phyloP scores from a whole-genome alignment of 2,888 invertebrate genomes.

The Sceliomorpha sp. region DNA sequence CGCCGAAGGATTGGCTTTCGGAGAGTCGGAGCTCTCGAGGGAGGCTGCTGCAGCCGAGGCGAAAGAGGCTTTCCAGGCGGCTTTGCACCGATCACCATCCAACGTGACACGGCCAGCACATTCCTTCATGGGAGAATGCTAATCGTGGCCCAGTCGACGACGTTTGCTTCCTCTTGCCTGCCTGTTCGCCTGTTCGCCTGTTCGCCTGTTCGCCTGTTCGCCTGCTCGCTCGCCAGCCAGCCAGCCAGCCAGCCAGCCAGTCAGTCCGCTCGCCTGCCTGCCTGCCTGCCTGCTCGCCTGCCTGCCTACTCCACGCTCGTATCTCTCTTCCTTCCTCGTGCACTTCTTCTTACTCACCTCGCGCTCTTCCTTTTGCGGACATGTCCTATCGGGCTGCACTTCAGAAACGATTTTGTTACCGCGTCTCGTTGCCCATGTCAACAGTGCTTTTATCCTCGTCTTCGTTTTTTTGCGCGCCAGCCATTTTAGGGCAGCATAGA shows the following conservation, averaged over 20 bases:
- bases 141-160: slow-evolving; percentile 70
- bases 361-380: slow-evolving; percentile 24
- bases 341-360: neutral
- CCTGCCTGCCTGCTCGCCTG: too few relatives aligned
- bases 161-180: slow-evolving; percentile 63
- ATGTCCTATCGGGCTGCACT: slow-evolving; percentile 33
- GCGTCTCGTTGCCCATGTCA: slow-evolving; percentile 46
- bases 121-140: slow-evolving; percentile 75
- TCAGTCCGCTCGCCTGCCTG: too few relatives aligned
- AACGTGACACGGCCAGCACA: slow-evolving; percentile 73
- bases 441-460: slow-evolving; percentile 45
- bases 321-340: slow-evolving; percentile 31
- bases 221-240: slow-evolving; percentile 7
- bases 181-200: too few relatives aligned
- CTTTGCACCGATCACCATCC: slow-evolving; percentile 73
- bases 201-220: too few relatives aligned
- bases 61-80: slow-evolving; percentile 66
- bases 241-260: too few relatives aligned
- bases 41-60: slow-evolving; percentile 42
- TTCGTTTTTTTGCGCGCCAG: too few relatives aligned
- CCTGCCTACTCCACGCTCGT: slow-evolving; percentile 13
- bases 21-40: slow-evolving; percentile 11
- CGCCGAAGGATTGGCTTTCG: slow-evolving; percentile 22
- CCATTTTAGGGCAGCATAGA: neutral
- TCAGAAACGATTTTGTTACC: slow-evolving; percentile 51